Percentiles rank a stretch among this genome's conserved stretches.
phyloP scores from a whole-genome alignment of 2,797 vertebrate genomes.

The Anomalospiza imberbis region DNA sequence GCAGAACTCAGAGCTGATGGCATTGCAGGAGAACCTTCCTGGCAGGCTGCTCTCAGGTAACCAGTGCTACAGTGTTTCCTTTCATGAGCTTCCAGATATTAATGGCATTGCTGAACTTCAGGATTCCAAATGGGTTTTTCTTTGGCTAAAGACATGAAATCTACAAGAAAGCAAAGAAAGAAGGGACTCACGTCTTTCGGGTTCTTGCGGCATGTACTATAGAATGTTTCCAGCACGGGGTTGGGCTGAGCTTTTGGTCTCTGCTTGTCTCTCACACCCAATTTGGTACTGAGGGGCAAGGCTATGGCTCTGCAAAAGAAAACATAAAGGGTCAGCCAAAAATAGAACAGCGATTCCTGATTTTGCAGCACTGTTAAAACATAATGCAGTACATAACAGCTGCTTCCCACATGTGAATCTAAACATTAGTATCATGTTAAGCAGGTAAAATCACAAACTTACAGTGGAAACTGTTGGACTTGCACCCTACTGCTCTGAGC shows the following conservation, averaged over 20 bases:
- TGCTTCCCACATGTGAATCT: neutral
- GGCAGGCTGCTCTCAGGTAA: neutral
- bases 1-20: neutral
- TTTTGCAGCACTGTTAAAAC: neutral
- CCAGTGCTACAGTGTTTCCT: neutral
- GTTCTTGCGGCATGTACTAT: constrained; percentile 62
- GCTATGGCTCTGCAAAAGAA: constrained; percentile 76
- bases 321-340: neutral
- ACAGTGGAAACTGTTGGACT: neutral
- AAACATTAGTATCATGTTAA: neutral
- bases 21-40: neutral
- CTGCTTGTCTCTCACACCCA: constrained; percentile 81
- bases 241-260: constrained; percentile 63
- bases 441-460: neutral
- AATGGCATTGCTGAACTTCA: neutral
- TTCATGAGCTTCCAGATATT: neutral
- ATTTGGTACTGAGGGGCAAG: constrained; percentile 78
- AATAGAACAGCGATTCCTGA: neutral
- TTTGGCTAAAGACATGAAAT: neutral
- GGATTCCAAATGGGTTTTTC: neutral
- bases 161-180: neutral
- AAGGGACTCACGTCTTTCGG: constrained; percentile 71
- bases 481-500: neutral
- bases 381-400: neutral
- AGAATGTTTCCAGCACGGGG: constrained; percentile 81